phyloP scores from a whole-genome alignment of 2,113 vertebrate species.

The Equus quagga region DNA sequence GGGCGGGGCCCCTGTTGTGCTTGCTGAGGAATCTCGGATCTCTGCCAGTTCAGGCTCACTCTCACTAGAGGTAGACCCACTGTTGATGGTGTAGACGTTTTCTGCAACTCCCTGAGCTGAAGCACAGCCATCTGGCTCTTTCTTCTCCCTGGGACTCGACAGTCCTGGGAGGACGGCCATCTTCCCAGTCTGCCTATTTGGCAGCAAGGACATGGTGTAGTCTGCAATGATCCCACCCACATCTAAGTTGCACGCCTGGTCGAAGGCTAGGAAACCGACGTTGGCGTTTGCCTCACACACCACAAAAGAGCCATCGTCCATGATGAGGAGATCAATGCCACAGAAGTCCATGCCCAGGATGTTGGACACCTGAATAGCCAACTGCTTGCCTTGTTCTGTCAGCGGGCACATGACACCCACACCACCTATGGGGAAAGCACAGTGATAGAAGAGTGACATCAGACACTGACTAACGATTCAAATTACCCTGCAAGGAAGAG shows the following conservation, averaged over 20 bases:
- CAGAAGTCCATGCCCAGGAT: conserved; percentile 96
- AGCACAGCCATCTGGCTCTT: conserved; percentile 90
- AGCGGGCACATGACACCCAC: conserved; percentile 94
- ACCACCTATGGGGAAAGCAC: conserved; percentile 87
- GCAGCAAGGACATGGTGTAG: conserved; percentile 93
- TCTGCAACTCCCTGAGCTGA: conserved; percentile 87
- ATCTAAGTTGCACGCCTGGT: conserved; percentile 94
- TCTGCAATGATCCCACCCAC: conserved; percentile 94
- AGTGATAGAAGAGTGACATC: background rate
- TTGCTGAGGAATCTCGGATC: conserved; percentile 82
- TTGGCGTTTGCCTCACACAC: conserved; percentile 96
- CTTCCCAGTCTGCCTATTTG: conserved; percentile 91
- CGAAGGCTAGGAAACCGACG: conserved; percentile 95
- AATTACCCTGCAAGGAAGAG: background rate
- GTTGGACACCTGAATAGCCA: conserved; percentile 95
- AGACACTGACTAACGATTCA: background rate
- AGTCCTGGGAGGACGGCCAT: conserved; percentile 92
- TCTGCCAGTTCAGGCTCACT: conserved; percentile 93
- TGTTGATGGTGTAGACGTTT: conserved; percentile 90
- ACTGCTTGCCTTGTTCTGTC: conserved; percentile 94
- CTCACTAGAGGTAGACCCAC: conserved; percentile 93
- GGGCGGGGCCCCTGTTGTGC: conserved; percentile 67
- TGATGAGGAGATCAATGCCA: conserved; percentile 94
- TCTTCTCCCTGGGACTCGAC: conserved; percentile 92
- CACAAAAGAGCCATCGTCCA: conserved; percentile 93